Base-by-base conservation (phyloP, 2,888 invertebrate genomes). In the Yponomeuta evonymella region DNA sequence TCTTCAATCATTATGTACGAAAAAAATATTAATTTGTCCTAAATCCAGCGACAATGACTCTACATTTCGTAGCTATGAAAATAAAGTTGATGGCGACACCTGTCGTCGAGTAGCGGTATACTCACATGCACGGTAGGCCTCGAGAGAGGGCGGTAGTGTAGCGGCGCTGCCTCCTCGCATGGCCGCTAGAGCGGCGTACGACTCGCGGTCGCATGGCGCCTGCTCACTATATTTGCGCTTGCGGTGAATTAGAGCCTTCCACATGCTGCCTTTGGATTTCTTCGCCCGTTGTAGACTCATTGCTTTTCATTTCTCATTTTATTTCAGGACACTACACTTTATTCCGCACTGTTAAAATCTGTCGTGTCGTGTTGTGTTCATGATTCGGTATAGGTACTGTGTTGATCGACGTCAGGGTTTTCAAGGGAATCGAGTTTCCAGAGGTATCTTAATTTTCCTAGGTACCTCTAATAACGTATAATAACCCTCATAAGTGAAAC, bases 111-210 rank as follows among this genome's bases (percentile, higher is more conserved):
- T 90, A 88, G 90, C 78, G 29, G 66, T 69, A 83, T 84, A 90
- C 92, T 92, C 82, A 92, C 92, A 92, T 85, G 92, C 91, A 79
- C 91, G 86, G 48, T 91, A 81, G 33, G 91, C 92, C 78, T 92
- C 91, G 71, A 92, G 87, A 83, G 91, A 92, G 85, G 92, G 91
- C 86, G 91, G 92, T 79, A 92, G 81, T 65, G 92, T 92, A 74
- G 92, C 89, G 12, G 92, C 87, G 73, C 81, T 86, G 71, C 92
- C 92, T 86, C 91, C 90, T 73, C 88, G 81, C 89, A 92, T 85
- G 15, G 88, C 88, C 86, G 89, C 88, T 75, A 92, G 86, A 73
- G 90, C 87, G 81, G 89, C 87, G 80, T 90, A 92, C 1, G 90
- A 86, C 72, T 90, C 91, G 72, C 81, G 82, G 75, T 91, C 91